A percentile compares a stretch with the other conserved stretches of the same genome.
Evolutionary conservation across 2,797 vertebrate genomes (phyloP).

Genomic region (Sarcophilus harrisii): DNA sequence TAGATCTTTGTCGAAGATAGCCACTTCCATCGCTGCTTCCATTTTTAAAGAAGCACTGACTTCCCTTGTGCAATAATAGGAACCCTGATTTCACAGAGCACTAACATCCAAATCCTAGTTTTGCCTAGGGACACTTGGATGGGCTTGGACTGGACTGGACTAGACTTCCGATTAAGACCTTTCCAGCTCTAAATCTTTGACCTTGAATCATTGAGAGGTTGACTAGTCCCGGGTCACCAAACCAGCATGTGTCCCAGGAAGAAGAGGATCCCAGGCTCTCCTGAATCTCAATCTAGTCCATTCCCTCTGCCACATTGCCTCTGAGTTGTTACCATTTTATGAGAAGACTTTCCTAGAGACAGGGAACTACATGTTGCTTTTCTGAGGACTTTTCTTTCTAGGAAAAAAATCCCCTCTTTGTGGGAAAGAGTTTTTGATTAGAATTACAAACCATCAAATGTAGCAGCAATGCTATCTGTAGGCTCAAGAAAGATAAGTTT

Average conservation of each 20-base stretch:
- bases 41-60: neutral
- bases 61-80: neutral
- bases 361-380: constrained; percentile 7
- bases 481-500: neutral
- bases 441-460: neutral
- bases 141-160: neutral
- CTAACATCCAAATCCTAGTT: neutral
- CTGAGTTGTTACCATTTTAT: neutral
- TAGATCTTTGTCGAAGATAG: too few relatives aligned
- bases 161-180: neutral
- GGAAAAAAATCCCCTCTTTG: neutral
- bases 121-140: neutral
- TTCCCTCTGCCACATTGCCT: neutral
- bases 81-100: neutral
- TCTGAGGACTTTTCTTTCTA: constrained; percentile 5
- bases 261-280: neutral
- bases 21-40: too few relatives aligned
- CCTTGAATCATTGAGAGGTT: neutral
- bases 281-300: neutral
- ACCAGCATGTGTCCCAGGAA: neutral
- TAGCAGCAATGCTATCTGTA: constrained; percentile 30
- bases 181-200: neutral
- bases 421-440: constrained; percentile 4
- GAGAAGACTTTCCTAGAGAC: too few relatives aligned
- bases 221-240: neutral